Conservation (phyloP, 1,140 invertebrate genomes). For the Chrysoperla carnea region DNA sequence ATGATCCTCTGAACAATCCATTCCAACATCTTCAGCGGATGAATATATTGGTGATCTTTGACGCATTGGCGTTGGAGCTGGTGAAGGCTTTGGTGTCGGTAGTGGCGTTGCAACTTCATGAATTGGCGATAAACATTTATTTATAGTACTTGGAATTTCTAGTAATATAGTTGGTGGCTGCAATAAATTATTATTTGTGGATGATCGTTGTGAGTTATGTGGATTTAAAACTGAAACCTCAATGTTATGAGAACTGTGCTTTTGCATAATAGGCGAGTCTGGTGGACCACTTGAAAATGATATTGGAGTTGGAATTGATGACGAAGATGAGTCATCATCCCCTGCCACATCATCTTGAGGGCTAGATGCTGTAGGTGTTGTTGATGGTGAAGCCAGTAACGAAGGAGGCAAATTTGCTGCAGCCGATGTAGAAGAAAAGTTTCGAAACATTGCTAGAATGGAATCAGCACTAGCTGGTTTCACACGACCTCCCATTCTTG, state of each 20-base stretch:
- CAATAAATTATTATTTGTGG: constrained; percentile 31
- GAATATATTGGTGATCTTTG: constrained; percentile 18
- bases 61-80: constrained; percentile 46
- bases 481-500: constrained; percentile 16
- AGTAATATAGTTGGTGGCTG: constrained; percentile 50
- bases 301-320: constrained; percentile 35
- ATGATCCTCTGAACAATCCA: constrained; percentile 22
- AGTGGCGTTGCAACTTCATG: constrained; percentile 50
- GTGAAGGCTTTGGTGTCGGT: constrained; percentile 46
- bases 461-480: constrained; percentile 54
- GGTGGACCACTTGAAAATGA: constrained; percentile 29
- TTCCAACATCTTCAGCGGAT: constrained; percentile 21
- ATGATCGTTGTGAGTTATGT: constrained; percentile 36
- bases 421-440: constrained; percentile 35
- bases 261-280: constrained; percentile 32
- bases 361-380: constrained; percentile 43
- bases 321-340: constrained; percentile 39
- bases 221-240: constrained; percentile 47
- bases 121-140: constrained; percentile 54
- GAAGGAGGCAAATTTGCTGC: constrained; percentile 31
- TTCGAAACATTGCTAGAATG: constrained; percentile 53
- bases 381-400: constrained; percentile 35
- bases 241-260: constrained; percentile 22
- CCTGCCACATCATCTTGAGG: constrained; percentile 43
- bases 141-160: constrained; percentile 48